Base-by-base conservation (phyloP, 2,797 vertebrate species). In the Macropodus opercularis region DNA sequence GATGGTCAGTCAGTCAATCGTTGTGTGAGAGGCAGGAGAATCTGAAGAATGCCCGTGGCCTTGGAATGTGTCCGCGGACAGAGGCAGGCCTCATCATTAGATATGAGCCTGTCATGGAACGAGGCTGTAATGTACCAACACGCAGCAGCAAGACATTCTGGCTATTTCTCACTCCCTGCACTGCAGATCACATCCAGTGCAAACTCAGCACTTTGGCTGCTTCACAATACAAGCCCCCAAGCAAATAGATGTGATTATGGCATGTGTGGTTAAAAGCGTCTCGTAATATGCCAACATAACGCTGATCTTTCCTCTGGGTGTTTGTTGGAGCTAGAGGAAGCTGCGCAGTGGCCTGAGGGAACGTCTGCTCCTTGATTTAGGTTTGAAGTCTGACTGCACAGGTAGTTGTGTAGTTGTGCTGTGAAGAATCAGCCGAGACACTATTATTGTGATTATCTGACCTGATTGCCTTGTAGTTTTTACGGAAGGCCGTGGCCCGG, bases 31-130 rank as follows among this genome's bases (percentile, higher is more conserved):
- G 89, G 87, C 90, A 90, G 63, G 72, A 81, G 92, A 93, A 92
- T 93, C 76, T 79, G 13, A 92, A 85, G 92, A 93, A 93, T 93
- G 89, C 77, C 64, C 79, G 87, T 83, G 76, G 76, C 76, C 77
- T 84, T 75, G 75, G 80, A 84, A 57, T 84, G 81, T 81, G 69
- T 90, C 83, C 77, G 83, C 85, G 83, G 84, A 84, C 81, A 64
- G 80, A 85, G 66, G 59, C 62, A 83, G 87, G 88, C 86, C 91
- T 86, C 86, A 82, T 91, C 86, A 91, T 91, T 91, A 91, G 81
- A 91, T 87, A 86, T 84, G 87, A 90, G 78, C 79, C 24, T 15
- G 73, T 88, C 65, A 70, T 71, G 89, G 88, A 92, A 90, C 91
- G 84, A 83, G 83, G 81, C 85, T 70, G 60, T 79, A 55, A 79